phyloP scores from a whole-genome alignment of 2,797 vertebrate species.

The Echeneis naucrates region DNA sequence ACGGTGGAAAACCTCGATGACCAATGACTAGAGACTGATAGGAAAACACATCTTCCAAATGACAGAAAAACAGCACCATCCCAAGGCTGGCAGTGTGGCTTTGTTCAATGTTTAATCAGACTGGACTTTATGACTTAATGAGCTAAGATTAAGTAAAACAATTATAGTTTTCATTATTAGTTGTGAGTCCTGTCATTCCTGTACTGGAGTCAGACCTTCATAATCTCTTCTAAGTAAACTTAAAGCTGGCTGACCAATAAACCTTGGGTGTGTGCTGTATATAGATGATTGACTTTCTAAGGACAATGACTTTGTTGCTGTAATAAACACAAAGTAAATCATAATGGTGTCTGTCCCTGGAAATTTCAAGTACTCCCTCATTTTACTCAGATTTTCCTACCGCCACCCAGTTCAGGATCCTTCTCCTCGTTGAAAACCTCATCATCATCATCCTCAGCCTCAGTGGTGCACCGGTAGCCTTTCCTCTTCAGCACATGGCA shows the following conservation, averaged over 20 bases:
- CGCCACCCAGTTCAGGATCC: conserved; percentile 68
- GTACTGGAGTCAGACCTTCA: background rate
- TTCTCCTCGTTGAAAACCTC: conserved; percentile 45
- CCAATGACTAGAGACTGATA: background rate
- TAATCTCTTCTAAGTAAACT: background rate
- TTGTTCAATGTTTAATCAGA: conserved; percentile 1
- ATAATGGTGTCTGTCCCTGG: background rate
- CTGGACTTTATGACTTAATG: background rate
- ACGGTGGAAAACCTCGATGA: conserved; percentile 4
- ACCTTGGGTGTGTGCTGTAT: conserved; percentile 4
- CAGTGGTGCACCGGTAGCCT: conserved; percentile 96
- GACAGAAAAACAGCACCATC: background rate
- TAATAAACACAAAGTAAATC: background rate
- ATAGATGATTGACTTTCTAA: background rate
- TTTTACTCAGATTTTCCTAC: conserved; percentile 46
- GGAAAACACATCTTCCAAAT: background rate
- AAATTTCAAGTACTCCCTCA: background rate
- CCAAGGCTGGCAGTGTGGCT: background rate
- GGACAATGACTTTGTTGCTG: background rate
- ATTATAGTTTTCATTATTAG: background rate
- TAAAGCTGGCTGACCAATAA: background rate
- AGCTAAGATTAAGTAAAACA: background rate
- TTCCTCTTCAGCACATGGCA: conserved; percentile 95
- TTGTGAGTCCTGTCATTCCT: background rate
- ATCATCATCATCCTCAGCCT: conserved; percentile 80